A percentile compares a stretch with the other conserved stretches of the same genome.
phyloP scores from a whole-genome alignment of 2,113 vertebrate genomes.

The Oncorhynchus keta region DNA sequence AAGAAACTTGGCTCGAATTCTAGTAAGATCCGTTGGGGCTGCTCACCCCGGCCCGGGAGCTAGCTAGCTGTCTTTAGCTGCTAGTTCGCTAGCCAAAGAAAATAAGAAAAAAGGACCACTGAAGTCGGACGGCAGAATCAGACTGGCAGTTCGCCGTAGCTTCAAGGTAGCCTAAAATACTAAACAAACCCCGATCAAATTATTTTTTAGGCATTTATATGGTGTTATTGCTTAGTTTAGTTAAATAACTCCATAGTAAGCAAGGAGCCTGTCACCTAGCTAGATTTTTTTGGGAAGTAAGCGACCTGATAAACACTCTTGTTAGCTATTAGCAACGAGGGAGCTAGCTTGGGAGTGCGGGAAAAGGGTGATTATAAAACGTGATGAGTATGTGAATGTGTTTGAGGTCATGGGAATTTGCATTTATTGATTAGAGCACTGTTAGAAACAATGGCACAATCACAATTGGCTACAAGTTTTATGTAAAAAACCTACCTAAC shows the following conservation, averaged over 20 bases:
- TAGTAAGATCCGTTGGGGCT: slow-evolving; percentile 46
- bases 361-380: slow-evolving; percentile 2
- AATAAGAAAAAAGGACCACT: slow-evolving; percentile 57
- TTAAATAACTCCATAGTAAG: background rate
- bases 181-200: background rate
- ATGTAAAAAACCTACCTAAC: background rate
- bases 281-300: slow-evolving; percentile 63
- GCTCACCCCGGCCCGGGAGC: slow-evolving; percentile 61
- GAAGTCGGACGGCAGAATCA: slow-evolving; percentile 42
- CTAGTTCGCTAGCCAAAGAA: slow-evolving; percentile 44
- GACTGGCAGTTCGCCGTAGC: slow-evolving; percentile 41
- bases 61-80: slow-evolving; percentile 52
- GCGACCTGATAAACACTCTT: slow-evolving; percentile 60
- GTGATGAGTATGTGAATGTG: background rate
- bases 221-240: background rate
- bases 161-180: slow-evolving; percentile 40
- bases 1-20: slow-evolving; percentile 25
- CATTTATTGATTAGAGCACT: too few species aligned
- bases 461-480: too few species aligned
- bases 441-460: too few species aligned
- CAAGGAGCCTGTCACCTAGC: slow-evolving; percentile 29
- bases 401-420: background rate
- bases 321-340: slow-evolving; percentile 9
- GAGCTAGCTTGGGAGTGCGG: slow-evolving; percentile 9
- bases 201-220: background rate